Base-by-base conservation (phyloP, 1,140 invertebrate genomes). In the Orius laevigatus region DNA sequence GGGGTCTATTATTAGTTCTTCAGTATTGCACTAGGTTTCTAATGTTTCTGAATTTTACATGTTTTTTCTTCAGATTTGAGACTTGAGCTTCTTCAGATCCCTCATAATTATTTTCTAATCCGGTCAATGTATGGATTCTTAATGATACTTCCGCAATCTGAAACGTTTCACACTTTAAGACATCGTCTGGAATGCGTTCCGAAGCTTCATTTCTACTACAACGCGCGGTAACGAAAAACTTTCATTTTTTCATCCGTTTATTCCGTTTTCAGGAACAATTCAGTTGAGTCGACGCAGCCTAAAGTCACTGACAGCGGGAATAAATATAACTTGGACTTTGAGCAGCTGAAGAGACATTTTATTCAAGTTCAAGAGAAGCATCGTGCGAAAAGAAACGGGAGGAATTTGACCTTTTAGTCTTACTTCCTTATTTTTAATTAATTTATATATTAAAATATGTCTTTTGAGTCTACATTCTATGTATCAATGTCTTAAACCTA, bases 111-210 rank as follows among this genome's bases (percentile, higher is more conserved):
- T 20, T 60, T 82, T 58, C 70, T 98, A 55, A 75, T 94, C 1
- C 78, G 85, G 59, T 87, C 90, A 32, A 69, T 99, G 36, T 98
- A 94, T 67, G 93, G 93, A 1, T 72, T 99, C 14, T 69, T 99
- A 6, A 99, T 99, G 95, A 68, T 98, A 46, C 69, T 99, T 53
- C 95, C 95, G 15, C 95, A 99, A 70, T 93, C 84, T 39, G 90
- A 96, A 60, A 90, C 93, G 8, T 98, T 98, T 66, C 78, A 83
- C 56, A 80, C 82, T 25, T 71, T 99, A 41, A 76, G 83, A 50
- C 77, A 81, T 57, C 73, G 95, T 52, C 71, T 99, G 46, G 78
- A 90, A 59, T 93, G 90, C 62, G 82, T 94, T 57, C 91, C 91
- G 46, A 72, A 69, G 58, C 64, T 65, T 62, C 70, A 66, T 64